Conservation (phyloP, 2,797 vertebrate species). For the Notamacropus eugenii region DNA sequence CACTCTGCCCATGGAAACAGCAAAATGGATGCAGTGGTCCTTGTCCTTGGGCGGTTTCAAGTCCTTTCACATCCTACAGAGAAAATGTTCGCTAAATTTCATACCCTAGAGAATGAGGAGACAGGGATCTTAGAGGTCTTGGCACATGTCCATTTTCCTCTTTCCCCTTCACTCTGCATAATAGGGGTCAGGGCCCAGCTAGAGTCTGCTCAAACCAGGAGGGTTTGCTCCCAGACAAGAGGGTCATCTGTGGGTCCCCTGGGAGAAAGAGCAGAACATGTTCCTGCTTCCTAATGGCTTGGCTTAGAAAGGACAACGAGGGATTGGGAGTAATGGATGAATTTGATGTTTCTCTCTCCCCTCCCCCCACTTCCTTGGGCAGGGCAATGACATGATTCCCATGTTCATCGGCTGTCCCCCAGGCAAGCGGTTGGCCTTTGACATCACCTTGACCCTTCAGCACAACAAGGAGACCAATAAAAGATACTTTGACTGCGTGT, state of each 20-base stretch:
- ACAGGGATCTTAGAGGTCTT: not conserved
- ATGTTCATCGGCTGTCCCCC: conserved; percentile 80
- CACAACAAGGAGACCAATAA: conserved; percentile 71
- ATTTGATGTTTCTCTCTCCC: not conserved
- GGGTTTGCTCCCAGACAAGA: not conserved
- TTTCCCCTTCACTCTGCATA: not conserved
- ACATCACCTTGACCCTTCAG: conserved; percentile 73
- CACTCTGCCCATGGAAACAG: not conserved
- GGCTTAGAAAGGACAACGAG: not conserved
- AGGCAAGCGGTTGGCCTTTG: conserved; percentile 81
- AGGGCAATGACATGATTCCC: conserved; percentile 71
- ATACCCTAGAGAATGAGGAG: not conserved
- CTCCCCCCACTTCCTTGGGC: not conserved
- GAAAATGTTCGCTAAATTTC: not conserved
- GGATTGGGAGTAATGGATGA: not conserved
- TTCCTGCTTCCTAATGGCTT: not conserved
- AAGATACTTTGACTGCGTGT: conserved; percentile 79
- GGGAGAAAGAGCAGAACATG: not conserved
- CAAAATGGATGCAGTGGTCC: not conserved
- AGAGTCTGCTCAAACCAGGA: no score
- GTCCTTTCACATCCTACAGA: not conserved
- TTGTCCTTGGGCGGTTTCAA: not conserved
- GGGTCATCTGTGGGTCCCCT: not conserved
- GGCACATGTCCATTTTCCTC: not conserved
- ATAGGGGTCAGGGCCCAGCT: conserved; percentile 1